Conservation (phyloP, 2,113 vertebrate species). For the Stigmatopora argus region DNA sequence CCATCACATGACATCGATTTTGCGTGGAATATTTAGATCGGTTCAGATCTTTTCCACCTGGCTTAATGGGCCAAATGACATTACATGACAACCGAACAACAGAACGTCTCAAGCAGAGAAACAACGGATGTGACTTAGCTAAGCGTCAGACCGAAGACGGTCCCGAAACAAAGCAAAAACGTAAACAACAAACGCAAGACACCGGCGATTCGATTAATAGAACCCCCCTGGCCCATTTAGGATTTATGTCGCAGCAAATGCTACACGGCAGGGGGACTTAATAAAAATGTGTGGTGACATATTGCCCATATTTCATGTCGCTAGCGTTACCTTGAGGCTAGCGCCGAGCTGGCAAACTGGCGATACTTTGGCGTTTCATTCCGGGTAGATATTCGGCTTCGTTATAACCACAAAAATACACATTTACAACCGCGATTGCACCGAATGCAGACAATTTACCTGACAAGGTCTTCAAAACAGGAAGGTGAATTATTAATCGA, state of each 20-base stretch:
- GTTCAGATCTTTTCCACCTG: neutral
- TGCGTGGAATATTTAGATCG: neutral
- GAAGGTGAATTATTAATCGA: constrained; percentile 62
- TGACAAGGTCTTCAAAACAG: constrained; percentile 45
- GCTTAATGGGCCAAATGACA: neutral
- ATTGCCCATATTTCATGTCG: constrained; percentile 10
- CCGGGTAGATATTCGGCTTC: neutral
- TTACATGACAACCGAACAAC: constrained; percentile 3
- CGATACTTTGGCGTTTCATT: constrained; percentile 7
- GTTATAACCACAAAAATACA: too few species aligned
- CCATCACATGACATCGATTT: neutral
- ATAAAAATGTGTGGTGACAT: neutral
- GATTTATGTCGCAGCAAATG: neutral
- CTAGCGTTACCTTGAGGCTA: constrained; percentile 55
- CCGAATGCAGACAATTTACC: constrained; percentile 40
- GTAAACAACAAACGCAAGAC: constrained; percentile 25
- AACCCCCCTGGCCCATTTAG: rapidly evolving
- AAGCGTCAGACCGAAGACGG: constrained; percentile 15
- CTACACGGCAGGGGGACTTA: rapidly evolving
- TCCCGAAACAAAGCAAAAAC: constrained; percentile 16
- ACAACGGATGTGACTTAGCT: constrained; percentile 40
- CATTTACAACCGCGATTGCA: neutral
- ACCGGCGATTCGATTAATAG: neutral
- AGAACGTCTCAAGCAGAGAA: constrained; percentile 2
- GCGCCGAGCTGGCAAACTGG: constrained; percentile 27